Evolutionary conservation across 2,888 invertebrate species (phyloP).

Genomic region (Ophion obscuratus): DNA sequence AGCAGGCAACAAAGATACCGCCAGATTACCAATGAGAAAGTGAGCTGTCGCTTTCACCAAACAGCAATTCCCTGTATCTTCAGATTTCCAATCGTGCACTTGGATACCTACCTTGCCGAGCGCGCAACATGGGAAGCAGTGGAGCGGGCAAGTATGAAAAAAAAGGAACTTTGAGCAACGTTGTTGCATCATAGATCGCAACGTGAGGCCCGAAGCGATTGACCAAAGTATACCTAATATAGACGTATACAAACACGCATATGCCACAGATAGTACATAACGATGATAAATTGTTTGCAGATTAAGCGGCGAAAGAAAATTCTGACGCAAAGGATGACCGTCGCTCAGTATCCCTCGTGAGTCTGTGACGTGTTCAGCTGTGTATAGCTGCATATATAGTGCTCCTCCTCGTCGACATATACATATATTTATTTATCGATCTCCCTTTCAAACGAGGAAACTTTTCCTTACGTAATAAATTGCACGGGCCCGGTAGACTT

Average conservation of each 20-base stretch:
- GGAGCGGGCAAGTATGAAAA: too few relatives aligned
- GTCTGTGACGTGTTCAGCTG: constrained; percentile 33
- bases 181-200: constrained; percentile 52
- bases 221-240: neutral
- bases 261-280: constrained; percentile 2
- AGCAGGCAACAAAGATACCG: constrained; percentile 13
- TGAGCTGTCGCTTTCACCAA: neutral
- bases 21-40: constrained; percentile 8
- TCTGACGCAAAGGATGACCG: constrained; percentile 40
- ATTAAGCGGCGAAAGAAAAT: constrained; percentile 19
- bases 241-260: neutral
- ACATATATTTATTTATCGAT: neutral
- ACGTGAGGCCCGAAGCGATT: neutral
- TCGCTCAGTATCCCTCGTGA: constrained; percentile 27
- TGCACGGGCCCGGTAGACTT: constrained; percentile 21
- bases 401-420: neutral
- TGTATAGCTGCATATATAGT: neutral
- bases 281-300: neutral
- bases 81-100: constrained; percentile 1
- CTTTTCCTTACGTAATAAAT: constrained; percentile 37
- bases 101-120: constrained; percentile 7
- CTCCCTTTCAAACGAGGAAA: neutral
- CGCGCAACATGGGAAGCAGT: neutral
- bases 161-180: neutral
- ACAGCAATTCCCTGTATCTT: neutral